phyloP scores from a whole-genome alignment of 2,113 vertebrate genomes.

The zebrafish (Danio rerio) region GRCz12tu NC_133197.1:26598501-26599000 shows the following conservation, averaged over 20 bases:
- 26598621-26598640: not conserved
- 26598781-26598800: not conserved
- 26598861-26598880: not conserved
- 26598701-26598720: not conserved
- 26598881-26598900: not conserved
- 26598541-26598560: not conserved
- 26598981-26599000: not conserved
- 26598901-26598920: not conserved
- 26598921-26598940: not conserved
- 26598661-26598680: conserved; percentile 28
- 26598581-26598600: not conserved
- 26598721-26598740: not conserved
- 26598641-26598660: conserved; percentile 18
- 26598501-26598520: not conserved
- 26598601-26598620: not conserved
- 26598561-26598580: not conserved
- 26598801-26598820: conserved; percentile 3
- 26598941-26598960: not conserved
- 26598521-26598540: not conserved
- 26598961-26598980: conserved; percentile 10
- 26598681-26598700: conserved; percentile 9
- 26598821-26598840: not conserved
- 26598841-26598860: conserved; percentile 29
- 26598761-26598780: conserved; percentile 16
- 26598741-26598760: conserved; percentile 20